These are phyloP conservation scores for Mystacornis crossleyi DNA, from an alignment of 2,113 vertebrate genomes.

Conservation along the genomic window DNA sequence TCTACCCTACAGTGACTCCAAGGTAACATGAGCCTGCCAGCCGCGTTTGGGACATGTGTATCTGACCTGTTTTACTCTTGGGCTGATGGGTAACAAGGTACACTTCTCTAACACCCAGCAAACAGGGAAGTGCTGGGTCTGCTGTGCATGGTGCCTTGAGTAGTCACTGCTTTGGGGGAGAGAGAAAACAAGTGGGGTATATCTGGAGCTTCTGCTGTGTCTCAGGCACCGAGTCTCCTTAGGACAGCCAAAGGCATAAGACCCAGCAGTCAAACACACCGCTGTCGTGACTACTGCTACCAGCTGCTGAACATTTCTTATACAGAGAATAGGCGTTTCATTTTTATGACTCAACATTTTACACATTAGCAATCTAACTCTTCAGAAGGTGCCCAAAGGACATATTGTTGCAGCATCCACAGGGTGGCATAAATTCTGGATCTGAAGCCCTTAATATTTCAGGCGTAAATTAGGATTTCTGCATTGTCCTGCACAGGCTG, in stretches of 20 bases:
- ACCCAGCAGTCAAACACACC: neutral
- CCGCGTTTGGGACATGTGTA: neutral
- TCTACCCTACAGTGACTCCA: neutral
- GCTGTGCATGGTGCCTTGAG: neutral
- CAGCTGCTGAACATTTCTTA: neutral
- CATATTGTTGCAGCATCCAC: neutral
- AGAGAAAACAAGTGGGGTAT: fast-evolving
- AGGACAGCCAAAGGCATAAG: neutral
- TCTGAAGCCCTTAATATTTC: neutral
- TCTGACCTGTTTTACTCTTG: neutral
- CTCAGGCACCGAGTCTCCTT: neutral
- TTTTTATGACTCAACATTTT: neutral
- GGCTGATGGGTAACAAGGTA: neutral
- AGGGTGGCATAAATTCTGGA: neutral
- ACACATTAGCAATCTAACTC: neutral
- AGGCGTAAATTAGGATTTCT: neutral
- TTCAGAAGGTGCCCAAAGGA: neutral
- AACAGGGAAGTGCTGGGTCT: neutral
- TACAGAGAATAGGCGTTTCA: neutral
- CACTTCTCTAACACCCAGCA: neutral
- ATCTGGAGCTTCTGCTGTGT: neutral
- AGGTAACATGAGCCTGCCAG: neutral
- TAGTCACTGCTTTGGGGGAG: neutral
- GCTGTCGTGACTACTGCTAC: fast-evolving
- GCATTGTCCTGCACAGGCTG: neutral